Evolutionary conservation across 2,797 vertebrate species (phyloP).

Genomic region (Pangasius macronema): DNA sequence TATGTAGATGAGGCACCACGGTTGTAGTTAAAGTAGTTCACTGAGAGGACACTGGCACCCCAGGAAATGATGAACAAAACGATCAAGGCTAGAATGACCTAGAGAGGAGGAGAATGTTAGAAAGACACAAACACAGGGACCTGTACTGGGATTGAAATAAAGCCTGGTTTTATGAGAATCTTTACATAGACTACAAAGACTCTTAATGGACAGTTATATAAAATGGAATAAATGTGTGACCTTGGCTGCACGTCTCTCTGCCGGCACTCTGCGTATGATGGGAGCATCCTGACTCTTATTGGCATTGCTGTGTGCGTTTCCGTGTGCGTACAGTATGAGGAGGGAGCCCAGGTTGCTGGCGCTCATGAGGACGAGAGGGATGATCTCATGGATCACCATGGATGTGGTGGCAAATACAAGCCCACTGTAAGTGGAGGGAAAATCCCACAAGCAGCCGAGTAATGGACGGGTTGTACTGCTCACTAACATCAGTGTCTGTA

Average conservation of each 20-base stretch:
- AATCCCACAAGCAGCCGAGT: conserved; percentile 80
- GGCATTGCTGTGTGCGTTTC: conserved; percentile 48
- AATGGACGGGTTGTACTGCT: conserved; percentile 79
- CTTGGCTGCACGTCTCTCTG: conserved; percentile 79
- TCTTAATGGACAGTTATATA: not conserved
- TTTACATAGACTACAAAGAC: too few relatives aligned
- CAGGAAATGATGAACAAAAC: conserved; percentile 78
- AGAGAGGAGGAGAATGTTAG: conserved; percentile 35
- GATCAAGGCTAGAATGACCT: conserved; percentile 80
- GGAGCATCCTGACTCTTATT: conserved; percentile 49
- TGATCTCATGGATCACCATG: conserved; percentile 76
- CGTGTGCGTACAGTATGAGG: conserved; percentile 72
- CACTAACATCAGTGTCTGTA: conserved; percentile 77
- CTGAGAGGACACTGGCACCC: conserved; percentile 78
- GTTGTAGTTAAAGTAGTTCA: conserved; percentile 82
- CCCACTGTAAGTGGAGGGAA: conserved; percentile 69
- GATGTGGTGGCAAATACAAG: conserved; percentile 77
- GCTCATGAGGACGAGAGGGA: conserved; percentile 79
- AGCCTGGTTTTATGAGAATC: too few relatives aligned
- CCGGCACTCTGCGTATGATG: conserved; percentile 69
- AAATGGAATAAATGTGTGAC: conserved; percentile 56
- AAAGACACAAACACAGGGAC: not conserved
- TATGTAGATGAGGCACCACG: conserved; percentile 61
- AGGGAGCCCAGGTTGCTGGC: conserved; percentile 76
- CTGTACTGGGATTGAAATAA: not conserved